A percentile compares a stretch with the other conserved stretches of the same genome.
phyloP scores from a whole-genome alignment of 2,888 invertebrate species.

The Hydrotaea diabolus region DNA sequence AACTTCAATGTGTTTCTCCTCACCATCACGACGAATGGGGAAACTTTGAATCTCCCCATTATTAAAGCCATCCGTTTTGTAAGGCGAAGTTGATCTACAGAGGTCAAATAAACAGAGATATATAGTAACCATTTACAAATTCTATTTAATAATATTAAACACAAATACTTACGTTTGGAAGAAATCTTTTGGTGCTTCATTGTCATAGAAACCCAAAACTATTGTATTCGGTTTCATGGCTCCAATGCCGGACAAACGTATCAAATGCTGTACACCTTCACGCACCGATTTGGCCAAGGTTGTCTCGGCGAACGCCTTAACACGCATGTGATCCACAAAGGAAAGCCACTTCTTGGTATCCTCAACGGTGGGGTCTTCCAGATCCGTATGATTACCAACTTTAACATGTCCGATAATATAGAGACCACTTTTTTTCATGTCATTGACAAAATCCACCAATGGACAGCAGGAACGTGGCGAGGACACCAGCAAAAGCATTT shows the following conservation, averaged over 20 bases:
- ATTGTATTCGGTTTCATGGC: conserved; percentile 99
- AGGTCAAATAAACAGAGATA: not conserved
- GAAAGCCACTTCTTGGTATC: conserved; percentile 95
- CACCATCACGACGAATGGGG: conserved; percentile 82
- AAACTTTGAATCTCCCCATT: conserved; percentile 82
- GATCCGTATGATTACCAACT: conserved; percentile 82
- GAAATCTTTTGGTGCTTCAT: conserved; percentile 88
- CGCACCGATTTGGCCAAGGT: conserved; percentile 92
- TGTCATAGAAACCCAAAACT: conserved; percentile 95
- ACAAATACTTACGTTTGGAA: conserved; percentile 84
- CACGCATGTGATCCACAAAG: conserved; percentile 96
- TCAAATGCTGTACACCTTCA: conserved; percentile 95
- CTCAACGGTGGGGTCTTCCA: conserved; percentile 87
- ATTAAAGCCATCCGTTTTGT: conserved; percentile 83
- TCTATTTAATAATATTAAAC: not conserved
- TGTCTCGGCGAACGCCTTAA: conserved; percentile 97
- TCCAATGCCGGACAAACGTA: conserved; percentile 95
- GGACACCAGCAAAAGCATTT: conserved; percentile 94
- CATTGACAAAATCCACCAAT: conserved; percentile 97
- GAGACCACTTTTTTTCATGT: conserved; percentile 96
- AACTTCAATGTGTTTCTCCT: conserved; percentile 81
- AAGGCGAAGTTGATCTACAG: conserved; percentile 83
- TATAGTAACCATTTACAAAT: too few species aligned
- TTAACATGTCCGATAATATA: conserved; percentile 94
- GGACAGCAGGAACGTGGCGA: conserved; percentile 95